phyloP scores from a whole-genome alignment of 2,888 invertebrate genomes.

The Rotaria macrura region DNA sequence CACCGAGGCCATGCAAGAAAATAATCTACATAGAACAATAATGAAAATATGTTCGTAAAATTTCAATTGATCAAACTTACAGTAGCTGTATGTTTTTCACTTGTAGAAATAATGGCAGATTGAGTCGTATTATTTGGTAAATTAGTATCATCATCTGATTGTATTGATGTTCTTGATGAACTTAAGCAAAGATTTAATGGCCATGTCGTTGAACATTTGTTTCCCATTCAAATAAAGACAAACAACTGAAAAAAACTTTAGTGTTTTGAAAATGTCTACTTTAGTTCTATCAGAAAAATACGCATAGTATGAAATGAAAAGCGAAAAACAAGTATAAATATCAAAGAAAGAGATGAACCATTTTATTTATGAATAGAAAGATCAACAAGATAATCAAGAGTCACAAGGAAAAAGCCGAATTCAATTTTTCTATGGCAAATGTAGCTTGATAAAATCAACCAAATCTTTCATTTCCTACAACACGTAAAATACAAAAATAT shows the following conservation, averaged over 20 bases:
- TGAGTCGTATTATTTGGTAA: background rate
- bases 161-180: background rate
- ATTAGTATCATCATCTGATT: background rate
- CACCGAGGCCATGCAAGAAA: constrained; percentile 33
- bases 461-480: background rate
- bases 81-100: constrained; percentile 30
- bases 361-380: too few species aligned
- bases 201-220: background rate
- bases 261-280: background rate
- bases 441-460: background rate
- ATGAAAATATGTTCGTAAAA: background rate
- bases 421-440: background rate
- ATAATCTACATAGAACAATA: constrained; percentile 20
- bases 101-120: constrained; percentile 18
- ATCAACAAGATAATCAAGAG: too few species aligned
- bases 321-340: background rate
- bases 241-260: background rate
- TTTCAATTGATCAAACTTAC: background rate
- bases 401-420: background rate
- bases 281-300: background rate
- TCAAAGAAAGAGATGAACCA: background rate
- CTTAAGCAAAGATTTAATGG: background rate
- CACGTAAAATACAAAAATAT: background rate
- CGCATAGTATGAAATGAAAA: background rate
- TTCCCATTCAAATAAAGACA: background rate